Evolutionary conservation across 2,888 invertebrate species (phyloP).

Genomic region (Geotrupes spiniger): DNA sequence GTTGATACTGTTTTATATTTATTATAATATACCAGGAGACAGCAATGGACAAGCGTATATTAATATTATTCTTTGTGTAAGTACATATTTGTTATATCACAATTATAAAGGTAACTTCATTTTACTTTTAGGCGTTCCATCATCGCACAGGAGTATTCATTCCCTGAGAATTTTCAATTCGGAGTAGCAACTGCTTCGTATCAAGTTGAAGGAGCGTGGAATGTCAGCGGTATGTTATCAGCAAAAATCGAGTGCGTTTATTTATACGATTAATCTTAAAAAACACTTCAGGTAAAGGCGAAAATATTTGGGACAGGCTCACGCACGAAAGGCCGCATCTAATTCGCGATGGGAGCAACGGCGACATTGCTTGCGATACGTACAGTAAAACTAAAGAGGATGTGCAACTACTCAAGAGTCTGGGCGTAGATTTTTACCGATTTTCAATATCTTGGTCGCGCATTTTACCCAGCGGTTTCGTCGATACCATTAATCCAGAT

Average conservation of each 20-base stretch:
- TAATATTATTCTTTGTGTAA: too few species aligned
- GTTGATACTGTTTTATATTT: too few species aligned
- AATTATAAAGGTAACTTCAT: too few species aligned
- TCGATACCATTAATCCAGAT: constrained; percentile 57
- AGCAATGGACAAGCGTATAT: too few species aligned
- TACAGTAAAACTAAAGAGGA: constrained; percentile 25
- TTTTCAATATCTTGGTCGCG: constrained; percentile 66
- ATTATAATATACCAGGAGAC: too few species aligned
- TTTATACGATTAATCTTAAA: too few species aligned
- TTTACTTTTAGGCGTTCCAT: too few species aligned
- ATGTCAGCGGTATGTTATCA: constrained; percentile 4
- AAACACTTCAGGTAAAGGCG: constrained; percentile 46
- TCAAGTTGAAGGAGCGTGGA: constrained; percentile 14
- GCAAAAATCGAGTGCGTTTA: neutral
- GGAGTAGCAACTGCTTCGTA: constrained; percentile 6
- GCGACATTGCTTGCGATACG: constrained; percentile 23
- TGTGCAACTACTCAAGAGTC: constrained; percentile 50
- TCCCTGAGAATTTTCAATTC: constrained; percentile 6
- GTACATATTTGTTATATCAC: too few species aligned
- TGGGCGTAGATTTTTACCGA: constrained; percentile 57
- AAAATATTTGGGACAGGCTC: constrained; percentile 54
- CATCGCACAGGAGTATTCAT: neutral
- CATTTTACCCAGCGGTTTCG: constrained; percentile 57
- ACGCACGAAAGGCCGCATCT: constrained; percentile 51
- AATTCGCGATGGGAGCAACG: constrained; percentile 50